phyloP scores from a whole-genome alignment of 2,888 invertebrate genomes.

The Xestia xanthographa region DNA sequence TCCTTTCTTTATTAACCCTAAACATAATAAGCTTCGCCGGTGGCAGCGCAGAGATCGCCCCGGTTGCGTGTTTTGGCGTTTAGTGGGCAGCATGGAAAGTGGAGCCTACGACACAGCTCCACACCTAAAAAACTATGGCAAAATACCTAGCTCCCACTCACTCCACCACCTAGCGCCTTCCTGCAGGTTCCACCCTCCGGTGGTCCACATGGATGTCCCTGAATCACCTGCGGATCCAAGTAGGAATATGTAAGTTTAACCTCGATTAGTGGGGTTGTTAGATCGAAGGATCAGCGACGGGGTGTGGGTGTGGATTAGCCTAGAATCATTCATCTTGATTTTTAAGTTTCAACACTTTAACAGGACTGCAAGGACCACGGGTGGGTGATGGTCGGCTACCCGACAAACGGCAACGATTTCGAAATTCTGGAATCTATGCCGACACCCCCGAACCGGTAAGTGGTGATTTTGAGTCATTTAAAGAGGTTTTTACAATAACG shows the following conservation, averaged over 20 bases:
- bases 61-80: not conserved
- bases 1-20: not conserved
- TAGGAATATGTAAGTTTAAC: not conserved
- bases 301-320: not conserved
- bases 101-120: not conserved
- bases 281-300: not conserved
- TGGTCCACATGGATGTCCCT: not conserved
- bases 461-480: not conserved
- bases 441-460: conserved; percentile 92
- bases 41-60: not conserved
- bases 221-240: not conserved
- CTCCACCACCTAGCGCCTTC: not conserved
- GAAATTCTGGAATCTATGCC: conserved; percentile 90
- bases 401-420: conserved; percentile 90
- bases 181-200: not conserved
- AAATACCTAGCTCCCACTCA: not conserved
- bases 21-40: not conserved
- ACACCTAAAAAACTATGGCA: not conserved
- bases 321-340: not conserved
- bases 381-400: conserved; percentile 92
- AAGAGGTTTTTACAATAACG: not conserved
- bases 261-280: not conserved
- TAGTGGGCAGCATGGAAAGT: not conserved
- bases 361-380: conserved; percentile 91
- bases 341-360: not conserved